phyloP scores from a whole-genome alignment of 2,888 invertebrate species.

The Ophion ellenae region DNA sequence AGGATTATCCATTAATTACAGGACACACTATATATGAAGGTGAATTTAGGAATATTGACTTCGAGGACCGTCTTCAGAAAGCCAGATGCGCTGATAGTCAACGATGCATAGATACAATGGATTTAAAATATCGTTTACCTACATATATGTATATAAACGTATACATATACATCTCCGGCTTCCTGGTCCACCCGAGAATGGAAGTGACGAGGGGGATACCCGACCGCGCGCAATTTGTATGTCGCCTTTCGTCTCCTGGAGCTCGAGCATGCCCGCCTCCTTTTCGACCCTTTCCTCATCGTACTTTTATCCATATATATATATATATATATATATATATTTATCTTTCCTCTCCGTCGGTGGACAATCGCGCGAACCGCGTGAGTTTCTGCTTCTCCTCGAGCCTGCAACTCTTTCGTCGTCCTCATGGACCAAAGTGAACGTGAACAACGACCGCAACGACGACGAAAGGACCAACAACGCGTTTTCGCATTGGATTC shows the following conservation, averaged over 20 bases:
- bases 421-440: constrained; percentile 56
- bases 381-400: constrained; percentile 53
- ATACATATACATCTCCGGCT: constrained; percentile 61
- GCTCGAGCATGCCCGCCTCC: constrained; percentile 62
- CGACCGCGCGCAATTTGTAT: constrained; percentile 65
- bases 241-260: constrained; percentile 64
- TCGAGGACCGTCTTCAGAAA: too few species aligned
- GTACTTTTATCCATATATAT: neutral
- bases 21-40: too few species aligned
- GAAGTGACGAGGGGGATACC: constrained; percentile 69
- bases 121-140: constrained; percentile 24
- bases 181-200: constrained; percentile 69
- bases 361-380: constrained; percentile 55
- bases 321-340: too few species aligned
- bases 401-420: constrained; percentile 47
- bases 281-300: constrained; percentile 63
- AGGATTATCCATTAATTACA: too few species aligned
- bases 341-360: constrained; percentile 21
- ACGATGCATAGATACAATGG: too few species aligned
- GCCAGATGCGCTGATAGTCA: too few species aligned
- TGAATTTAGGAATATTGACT: too few species aligned
- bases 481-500: constrained; percentile 24
- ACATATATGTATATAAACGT: constrained; percentile 39
- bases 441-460: constrained; percentile 56
- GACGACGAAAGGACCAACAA: constrained; percentile 43